A percentile compares a stretch with the other conserved stretches of the same genome.
phyloP scores from a whole-genome alignment of 1,140 invertebrate species.

The Ips nitidus region DNA sequence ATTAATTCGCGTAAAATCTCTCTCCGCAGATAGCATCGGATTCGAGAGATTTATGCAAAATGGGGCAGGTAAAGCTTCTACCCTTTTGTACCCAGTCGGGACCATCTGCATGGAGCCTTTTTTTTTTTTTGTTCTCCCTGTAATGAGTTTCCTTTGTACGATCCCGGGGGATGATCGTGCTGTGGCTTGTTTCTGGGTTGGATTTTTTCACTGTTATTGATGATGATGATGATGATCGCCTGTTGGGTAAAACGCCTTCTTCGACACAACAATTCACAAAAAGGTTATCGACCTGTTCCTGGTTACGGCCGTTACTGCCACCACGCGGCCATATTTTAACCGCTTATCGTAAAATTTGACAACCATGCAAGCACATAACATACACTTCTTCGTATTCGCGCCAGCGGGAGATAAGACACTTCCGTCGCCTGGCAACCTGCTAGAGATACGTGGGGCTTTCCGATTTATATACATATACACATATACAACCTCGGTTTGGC shows the following conservation, averaged over 20 bases:
- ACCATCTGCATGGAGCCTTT: constrained; percentile 29
- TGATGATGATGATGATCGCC: no score
- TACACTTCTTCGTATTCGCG: constrained; percentile 34
- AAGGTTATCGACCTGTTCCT: constrained; percentile 20
- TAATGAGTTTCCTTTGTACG: constrained; percentile 40
- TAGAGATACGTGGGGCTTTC: constrained; percentile 30
- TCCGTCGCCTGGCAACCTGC: constrained; percentile 30
- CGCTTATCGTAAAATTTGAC: constrained; percentile 34
- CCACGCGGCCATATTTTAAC: constrained; percentile 20
- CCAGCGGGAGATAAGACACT: constrained; percentile 33
- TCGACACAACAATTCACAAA: no score
- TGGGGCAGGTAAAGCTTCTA: constrained; percentile 44
- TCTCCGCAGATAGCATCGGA: constrained; percentile 25
- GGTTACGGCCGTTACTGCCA: not conserved
- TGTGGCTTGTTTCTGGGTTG: no score
- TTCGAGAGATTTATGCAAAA: constrained; percentile 39
- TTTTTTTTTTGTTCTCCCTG: constrained; percentile 29
- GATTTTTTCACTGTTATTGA: no score
- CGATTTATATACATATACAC: not conserved
- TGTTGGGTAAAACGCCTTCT: no score
- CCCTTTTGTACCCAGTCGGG: constrained; percentile 24
- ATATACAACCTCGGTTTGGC: not conserved
- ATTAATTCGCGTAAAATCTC: constrained; percentile 47
- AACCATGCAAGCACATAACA: constrained; percentile 32
- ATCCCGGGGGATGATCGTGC: no score